Base-by-base conservation (phyloP, 2,113 vertebrate species). In the Pleuronectes platessa region DNA sequence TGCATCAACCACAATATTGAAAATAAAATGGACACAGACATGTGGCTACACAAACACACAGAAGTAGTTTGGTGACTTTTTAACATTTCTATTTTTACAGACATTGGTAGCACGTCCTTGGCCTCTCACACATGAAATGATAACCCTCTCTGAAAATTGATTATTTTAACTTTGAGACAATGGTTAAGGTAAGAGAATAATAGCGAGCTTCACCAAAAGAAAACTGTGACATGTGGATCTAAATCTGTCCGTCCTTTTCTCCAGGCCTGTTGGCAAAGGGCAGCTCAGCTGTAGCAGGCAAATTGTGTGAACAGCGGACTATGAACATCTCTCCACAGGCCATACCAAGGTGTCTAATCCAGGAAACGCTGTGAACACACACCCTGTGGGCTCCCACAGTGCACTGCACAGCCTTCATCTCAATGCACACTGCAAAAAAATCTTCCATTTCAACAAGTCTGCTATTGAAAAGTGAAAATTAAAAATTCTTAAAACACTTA, bases 331-430 rank as follows among this genome's bases (percentile, higher is more conserved):
- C 92, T 91, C 92, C 89, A 93, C 91, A 92, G 88, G 90, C 92
- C 78, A 82, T 75, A 82, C 64, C 74, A 92, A 91, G 91, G 90
- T 93, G 91, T 94, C 93, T 92, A 90, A 91, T 92, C 93, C 89
- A 92, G 85, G 85, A 89, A 88, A 90, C 90, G 79, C 88, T 93
- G 90, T 92, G 91, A 94, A 93, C 88, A 93, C 77, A 86, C 88
- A 90, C 88, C 93, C 90, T 67, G 77, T 85, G 78, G 91, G 87
- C 89, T 87, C 88, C 87, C 85, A 72, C 80, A 75, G 84, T 82
- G 76, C 79, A 78, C 78, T 72, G 82, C 70, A 73, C 23, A 85
- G 71, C 74, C 74, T 4, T 23, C 49, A 82, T 77, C 82, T 49
- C 61, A 70, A 51, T 49, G 60, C 61, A 63, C 21, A 72, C 67